Evolutionary conservation across 2,888 invertebrate genomes (phyloP).

Genomic region (Agrenia bidenticulata): DNA sequence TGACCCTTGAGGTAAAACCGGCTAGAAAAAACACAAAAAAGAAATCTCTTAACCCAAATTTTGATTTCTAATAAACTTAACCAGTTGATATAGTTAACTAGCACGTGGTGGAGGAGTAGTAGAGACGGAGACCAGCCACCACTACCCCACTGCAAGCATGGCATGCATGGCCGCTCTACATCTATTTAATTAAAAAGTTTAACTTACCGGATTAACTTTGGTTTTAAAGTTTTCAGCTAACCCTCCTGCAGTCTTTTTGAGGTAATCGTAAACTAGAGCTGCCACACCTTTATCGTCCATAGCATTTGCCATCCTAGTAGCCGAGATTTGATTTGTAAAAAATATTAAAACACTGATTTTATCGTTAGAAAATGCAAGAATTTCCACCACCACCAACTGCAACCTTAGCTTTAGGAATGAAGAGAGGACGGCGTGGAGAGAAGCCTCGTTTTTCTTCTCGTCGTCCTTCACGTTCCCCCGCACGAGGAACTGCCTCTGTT

Average conservation of each 20-base stretch:
- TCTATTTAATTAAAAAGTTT: neutral
- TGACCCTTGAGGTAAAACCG: conserved; percentile 65
- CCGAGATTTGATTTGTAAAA: too few species aligned
- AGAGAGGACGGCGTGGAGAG: conserved; percentile 1
- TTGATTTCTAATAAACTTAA: too few species aligned
- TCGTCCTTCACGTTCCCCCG: neutral
- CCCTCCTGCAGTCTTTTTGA: conserved; percentile 66
- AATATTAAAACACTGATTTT: too few species aligned
- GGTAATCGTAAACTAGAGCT: conserved; percentile 68
- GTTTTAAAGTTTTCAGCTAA: conserved; percentile 69
- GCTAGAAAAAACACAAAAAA: conserved; percentile 58
- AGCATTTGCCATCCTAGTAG: conserved; percentile 31
- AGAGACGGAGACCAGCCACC: too few species aligned
- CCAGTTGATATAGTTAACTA: too few species aligned
- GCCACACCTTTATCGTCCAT: conserved; percentile 58
- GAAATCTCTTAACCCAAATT: neutral
- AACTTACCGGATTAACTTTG: conserved; percentile 74
- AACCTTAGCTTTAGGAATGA: neutral
- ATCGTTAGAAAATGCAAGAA: too few species aligned
- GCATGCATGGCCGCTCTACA: too few species aligned
- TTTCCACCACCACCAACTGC: neutral
- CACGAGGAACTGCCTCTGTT: neutral
- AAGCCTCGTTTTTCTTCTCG: neutral
- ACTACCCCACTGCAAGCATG: too few species aligned
- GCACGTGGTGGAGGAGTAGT: too few species aligned